phyloP scores from a whole-genome alignment of 53 echinoderm and acorn worm species.

The Mesocentrotus franciscanus region DNA sequence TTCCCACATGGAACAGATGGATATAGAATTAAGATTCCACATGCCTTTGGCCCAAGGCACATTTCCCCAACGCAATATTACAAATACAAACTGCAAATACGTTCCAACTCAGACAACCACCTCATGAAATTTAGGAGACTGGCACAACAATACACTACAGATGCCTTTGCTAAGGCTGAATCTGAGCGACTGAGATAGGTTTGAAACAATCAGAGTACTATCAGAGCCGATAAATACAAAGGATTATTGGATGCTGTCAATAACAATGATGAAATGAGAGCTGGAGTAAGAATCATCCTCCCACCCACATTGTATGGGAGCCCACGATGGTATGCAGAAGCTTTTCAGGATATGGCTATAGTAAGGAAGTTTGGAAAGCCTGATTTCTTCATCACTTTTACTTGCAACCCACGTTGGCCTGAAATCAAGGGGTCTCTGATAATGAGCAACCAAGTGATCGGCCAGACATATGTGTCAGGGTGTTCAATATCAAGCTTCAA shows the following conservation, averaged over 20 bases:
- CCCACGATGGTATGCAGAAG: slow-evolving; percentile 68
- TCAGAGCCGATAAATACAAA: slow-evolving; percentile 70
- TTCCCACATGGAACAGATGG: slow-evolving; percentile 71
- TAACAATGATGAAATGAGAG: slow-evolving; percentile 58
- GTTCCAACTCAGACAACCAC: slow-evolving; percentile 35
- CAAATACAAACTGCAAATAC: slow-evolving; percentile 56
- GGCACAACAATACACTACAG: slow-evolving; percentile 46
- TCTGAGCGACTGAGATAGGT: slow-evolving; percentile 14
- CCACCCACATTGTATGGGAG: slow-evolving; percentile 59
- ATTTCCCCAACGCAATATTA: slow-evolving; percentile 54
- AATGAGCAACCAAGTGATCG: slow-evolving; percentile 56
- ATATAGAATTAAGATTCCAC: slow-evolving; percentile 55
- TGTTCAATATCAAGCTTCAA: slow-evolving; percentile 69
- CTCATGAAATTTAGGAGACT: slow-evolving; percentile 37
- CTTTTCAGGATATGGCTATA: slow-evolving; percentile 75
- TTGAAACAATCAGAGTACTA: slow-evolving; percentile 47
- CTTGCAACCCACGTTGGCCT: slow-evolving; percentile 73
- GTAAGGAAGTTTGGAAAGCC: slow-evolving; percentile 74
- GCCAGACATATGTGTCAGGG: slow-evolving; percentile 65
- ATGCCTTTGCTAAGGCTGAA: slow-evolving; percentile 61
- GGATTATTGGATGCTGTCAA: slow-evolving; percentile 70
- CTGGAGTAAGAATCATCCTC: slow-evolving; percentile 61
- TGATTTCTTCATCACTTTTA: slow-evolving; percentile 73
- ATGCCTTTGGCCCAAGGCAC: slow-evolving; percentile 33
- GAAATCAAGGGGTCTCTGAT: slow-evolving; percentile 66